Evolutionary conservation across 2,113 vertebrate genomes (phyloP), one percentile per base, ranked within the genome.

Genomic region (Engystomops pustulosus): DNA sequence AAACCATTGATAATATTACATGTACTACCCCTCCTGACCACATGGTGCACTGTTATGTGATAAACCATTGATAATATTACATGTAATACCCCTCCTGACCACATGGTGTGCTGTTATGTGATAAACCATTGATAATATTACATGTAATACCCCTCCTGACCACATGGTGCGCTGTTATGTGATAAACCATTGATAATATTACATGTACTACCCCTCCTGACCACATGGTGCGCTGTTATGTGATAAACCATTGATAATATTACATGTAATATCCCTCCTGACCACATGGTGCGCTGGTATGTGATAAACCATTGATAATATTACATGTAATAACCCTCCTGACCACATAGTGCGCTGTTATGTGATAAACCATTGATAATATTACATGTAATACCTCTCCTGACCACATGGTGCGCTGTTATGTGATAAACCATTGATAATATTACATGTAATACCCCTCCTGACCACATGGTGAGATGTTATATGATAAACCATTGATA

Each of bases 81-180:
- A 41, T 41, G 38, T 41, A 41, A 41, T 41, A 41, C 38, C 38
- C 8, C 38, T 41, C 38, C 38, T 41, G 38, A 30, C 55, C 55
- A 60, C 55, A 58, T 10, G 53, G 53, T 58, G 53, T 23, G 53
- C n/a, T 58, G 53, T 58, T 23, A 58, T 58, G 53, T 58, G n/a
- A 58, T 58, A 58, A 58, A 58, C 5, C 53, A 58, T 58, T 25
- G 55, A 25, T 60, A 27, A 12, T 3, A 1, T 65, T 65, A 65
- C 60, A 7, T 65, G 30, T 32, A 65, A 65, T 65, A 65, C 60
- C 14, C 2, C 60, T 65, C 60, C 38, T 41, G 38, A 41, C 38
- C 38, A 41, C 38, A 18, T 65, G 60, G 30, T 65, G 60, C 18
- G 30, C 60, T 32, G 14, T 34, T 65, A 6, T 45, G 44, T 45